These are phyloP conservation scores for Scophthalmus maximus DNA, from an alignment of 2,113 vertebrate genomes.

Conservation along the genomic window DNA sequence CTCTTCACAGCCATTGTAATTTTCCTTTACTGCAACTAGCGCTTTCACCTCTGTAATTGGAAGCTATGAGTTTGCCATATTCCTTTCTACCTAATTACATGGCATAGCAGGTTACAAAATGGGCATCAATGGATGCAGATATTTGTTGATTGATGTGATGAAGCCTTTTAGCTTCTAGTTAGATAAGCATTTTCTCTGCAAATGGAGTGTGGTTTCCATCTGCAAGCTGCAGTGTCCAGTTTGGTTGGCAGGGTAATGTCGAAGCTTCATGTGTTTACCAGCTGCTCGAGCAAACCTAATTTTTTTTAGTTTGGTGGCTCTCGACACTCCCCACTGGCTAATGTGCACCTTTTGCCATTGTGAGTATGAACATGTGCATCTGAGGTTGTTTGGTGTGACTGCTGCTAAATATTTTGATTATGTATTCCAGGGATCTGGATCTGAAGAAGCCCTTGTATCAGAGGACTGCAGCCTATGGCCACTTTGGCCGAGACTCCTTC, in stretches of 20 bases:
- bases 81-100: background rate
- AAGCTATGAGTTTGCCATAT: background rate
- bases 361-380: constrained; percentile 40
- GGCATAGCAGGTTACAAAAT: background rate
- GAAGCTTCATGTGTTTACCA: constrained; percentile 18
- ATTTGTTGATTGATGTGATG: background rate
- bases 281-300: constrained; percentile 11
- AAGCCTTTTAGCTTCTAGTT: constrained; percentile 15
- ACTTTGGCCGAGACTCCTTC: constrained; percentile 98
- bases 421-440: constrained; percentile 99
- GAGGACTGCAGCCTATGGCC: constrained; percentile 97
- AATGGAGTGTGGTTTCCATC: constrained; percentile 52
- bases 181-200: background rate
- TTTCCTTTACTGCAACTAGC: background rate
- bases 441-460: constrained; percentile 99
- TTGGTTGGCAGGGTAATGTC: constrained; percentile 70
- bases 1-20: background rate
- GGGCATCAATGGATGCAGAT: background rate
- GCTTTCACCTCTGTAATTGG: background rate
- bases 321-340: constrained; percentile 1
- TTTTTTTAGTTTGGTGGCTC: constrained; percentile 1
- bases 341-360: constrained; percentile 29
- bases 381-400: constrained; percentile 17
- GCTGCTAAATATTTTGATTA: constrained; percentile 89
- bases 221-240: constrained; percentile 53